phyloP scores from a whole-genome alignment of 1,140 invertebrate genomes.

The Phymastichus coffea region DNA sequence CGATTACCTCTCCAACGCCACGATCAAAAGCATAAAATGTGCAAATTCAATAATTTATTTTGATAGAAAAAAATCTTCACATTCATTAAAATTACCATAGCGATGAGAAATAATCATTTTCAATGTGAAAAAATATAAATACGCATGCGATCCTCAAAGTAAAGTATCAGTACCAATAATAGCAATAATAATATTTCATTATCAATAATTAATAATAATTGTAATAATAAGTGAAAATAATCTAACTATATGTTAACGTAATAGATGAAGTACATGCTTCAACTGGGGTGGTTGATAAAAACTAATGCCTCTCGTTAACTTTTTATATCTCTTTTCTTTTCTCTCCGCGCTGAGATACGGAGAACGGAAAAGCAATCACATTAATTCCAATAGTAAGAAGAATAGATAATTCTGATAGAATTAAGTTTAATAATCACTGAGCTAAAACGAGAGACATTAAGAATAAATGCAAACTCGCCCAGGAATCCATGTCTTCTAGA shows the following conservation, averaged over 20 bases:
- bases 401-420: not conserved
- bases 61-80: not conserved
- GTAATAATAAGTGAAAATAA: slow-evolving; percentile 38
- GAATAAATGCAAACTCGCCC: slow-evolving; percentile 34
- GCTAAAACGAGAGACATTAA: slow-evolving; percentile 39
- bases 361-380: slow-evolving; percentile 3
- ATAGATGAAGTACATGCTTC: slow-evolving; percentile 43
- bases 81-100: slow-evolving; percentile 4
- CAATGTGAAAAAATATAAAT: slow-evolving; percentile 1
- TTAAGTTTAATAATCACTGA: not conserved
- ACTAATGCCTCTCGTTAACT: slow-evolving; percentile 39
- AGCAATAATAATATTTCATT: slow-evolving; percentile 38
- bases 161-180: slow-evolving; percentile 35
- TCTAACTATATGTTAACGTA: slow-evolving; percentile 41
- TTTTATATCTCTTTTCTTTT: slow-evolving; percentile 1
- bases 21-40: slow-evolving; percentile 32
- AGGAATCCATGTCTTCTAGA: slow-evolving; percentile 46
- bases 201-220: slow-evolving; percentile 38
- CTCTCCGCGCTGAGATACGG: not conserved
- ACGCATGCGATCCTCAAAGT: slow-evolving; percentile 23
- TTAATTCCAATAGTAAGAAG: slow-evolving; percentile 5
- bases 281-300: slow-evolving; percentile 38
- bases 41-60: not conserved
- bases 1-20: slow-evolving; percentile 46
- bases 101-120: slow-evolving; percentile 18